Percentiles rank a stretch among this genome's conserved stretches.
Conservation (phyloP, 2,113 vertebrate species). For the Plotosus lineatus region DNA sequence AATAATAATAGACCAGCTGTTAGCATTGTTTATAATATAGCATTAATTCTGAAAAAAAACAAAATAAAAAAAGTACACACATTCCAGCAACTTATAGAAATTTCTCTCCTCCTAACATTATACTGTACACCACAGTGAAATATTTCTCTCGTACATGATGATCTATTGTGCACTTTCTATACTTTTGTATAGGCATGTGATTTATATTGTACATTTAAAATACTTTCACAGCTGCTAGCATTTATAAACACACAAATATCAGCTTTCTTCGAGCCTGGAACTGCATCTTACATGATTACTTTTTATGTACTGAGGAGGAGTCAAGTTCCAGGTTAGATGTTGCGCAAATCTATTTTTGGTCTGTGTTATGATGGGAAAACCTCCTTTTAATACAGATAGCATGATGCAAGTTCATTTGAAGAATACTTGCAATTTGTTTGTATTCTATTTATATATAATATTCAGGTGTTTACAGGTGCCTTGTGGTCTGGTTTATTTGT, state of each 20-base stretch:
- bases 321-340: not conserved
- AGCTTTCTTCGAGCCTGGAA: slow-evolving; percentile 38
- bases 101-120: not conserved
- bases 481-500: too few relatives aligned
- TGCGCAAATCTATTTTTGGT: slow-evolving; percentile 5
- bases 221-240: not conserved
- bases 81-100: not conserved
- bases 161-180: not conserved
- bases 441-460: too few relatives aligned
- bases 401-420: too few relatives aligned
- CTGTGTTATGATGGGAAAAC: not conserved
- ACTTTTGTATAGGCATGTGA: not conserved
- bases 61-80: not conserved
- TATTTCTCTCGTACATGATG: not conserved
- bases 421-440: too few relatives aligned
- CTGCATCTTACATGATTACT: not conserved
- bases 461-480: too few relatives aligned
- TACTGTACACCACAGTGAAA: not conserved
- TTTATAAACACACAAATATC: slow-evolving; percentile 28
- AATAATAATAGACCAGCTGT: not conserved
- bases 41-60: not conserved
- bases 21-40: not conserved
- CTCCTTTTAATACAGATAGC: not conserved
- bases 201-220: not conserved
- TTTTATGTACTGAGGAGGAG: not conserved